These are phyloP conservation scores for Drosophila simulans DNA, from an alignment of 1,140 invertebrate genomes.

Conservation along the genomic window DNA sequence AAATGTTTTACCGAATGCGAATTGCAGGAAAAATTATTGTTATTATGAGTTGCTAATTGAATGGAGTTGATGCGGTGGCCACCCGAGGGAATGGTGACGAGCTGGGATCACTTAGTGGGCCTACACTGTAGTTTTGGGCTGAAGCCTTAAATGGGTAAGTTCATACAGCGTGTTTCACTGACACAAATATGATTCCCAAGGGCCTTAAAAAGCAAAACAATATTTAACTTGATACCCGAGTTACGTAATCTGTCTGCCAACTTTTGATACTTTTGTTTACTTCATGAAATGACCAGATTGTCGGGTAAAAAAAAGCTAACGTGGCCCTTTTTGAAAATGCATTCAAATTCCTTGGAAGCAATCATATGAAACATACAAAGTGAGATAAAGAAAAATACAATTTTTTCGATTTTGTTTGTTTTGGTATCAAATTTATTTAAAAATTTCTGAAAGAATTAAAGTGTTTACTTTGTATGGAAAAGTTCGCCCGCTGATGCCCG, in stretches of 20 bases:
- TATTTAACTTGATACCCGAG: slow-evolving; percentile 11
- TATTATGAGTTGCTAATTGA: slow-evolving; percentile 83
- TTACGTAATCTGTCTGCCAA: slow-evolving; percentile 6
- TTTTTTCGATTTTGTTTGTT: neutral
- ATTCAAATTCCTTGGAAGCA: neutral
- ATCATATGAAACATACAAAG: neutral
- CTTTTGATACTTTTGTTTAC: slow-evolving; percentile 6
- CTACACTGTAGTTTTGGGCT: slow-evolving; percentile 8
- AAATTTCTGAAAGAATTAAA: neutral
- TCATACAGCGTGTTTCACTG: too few relatives aligned
- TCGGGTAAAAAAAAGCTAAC: slow-evolving; percentile 11
- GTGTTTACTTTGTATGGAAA: neutral
- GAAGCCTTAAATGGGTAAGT: too few relatives aligned
- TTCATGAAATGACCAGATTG: neutral
- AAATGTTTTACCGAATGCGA: slow-evolving; percentile 80
- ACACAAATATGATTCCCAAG: neutral
- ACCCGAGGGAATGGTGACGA: slow-evolving; percentile 5
- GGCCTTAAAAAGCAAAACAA: neutral
- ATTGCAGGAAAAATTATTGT: slow-evolving; percentile 79
- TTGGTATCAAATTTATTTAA: too few relatives aligned
- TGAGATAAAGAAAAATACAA: neutral
- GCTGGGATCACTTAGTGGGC: slow-evolving; percentile 7
- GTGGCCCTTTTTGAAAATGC: neutral
- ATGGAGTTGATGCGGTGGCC: slow-evolving; percentile 64
- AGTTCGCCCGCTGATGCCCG: neutral